A percentile compares a stretch with the other conserved stretches of the same genome.
Evolutionary conservation across 2,113 vertebrate species (phyloP).

Genomic region (Gavialis gangeticus): DNA sequence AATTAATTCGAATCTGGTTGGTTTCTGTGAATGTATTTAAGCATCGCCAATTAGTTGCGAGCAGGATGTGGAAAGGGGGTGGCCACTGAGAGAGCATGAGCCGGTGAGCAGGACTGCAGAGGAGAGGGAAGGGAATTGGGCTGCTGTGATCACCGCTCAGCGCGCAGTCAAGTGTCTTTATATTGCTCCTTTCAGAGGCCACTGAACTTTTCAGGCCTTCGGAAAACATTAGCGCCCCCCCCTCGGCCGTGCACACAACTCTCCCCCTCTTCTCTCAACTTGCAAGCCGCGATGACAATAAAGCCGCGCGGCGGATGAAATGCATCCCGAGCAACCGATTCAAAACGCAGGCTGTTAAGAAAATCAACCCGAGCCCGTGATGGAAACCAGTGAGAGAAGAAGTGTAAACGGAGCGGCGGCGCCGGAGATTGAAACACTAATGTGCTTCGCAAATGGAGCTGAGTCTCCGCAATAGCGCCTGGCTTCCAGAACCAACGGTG

Average conservation of each 20-base stretch:
- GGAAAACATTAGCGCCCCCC: not conserved
- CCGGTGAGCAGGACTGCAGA: not conserved
- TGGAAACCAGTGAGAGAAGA: fast-evolving
- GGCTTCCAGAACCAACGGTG: not conserved
- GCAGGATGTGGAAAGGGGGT: not conserved
- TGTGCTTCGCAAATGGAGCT: fast-evolving
- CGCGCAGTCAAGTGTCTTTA: not conserved
- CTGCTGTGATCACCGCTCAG: not conserved
- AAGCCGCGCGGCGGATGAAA: not conserved
- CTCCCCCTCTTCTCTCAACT: not conserved
- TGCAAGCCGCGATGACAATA: not conserved
- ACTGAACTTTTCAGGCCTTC: not conserved
- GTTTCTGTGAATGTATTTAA: not conserved
- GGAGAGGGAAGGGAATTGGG: too few species aligned
- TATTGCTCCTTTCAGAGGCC: not conserved
- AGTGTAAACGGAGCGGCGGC: fast-evolving
- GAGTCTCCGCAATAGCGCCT: fast-evolving
- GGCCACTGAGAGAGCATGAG: not conserved
- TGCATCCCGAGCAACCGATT: not conserved
- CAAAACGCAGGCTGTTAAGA: fast-evolving
- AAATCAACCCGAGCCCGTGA: fast-evolving
- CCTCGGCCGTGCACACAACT: not conserved
- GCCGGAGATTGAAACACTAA: fast-evolving
- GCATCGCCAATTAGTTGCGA: not conserved
- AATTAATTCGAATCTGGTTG: not conserved